Conservation (phyloP, 1,140 invertebrate species). For the Pachypeltis micranthus region DNA sequence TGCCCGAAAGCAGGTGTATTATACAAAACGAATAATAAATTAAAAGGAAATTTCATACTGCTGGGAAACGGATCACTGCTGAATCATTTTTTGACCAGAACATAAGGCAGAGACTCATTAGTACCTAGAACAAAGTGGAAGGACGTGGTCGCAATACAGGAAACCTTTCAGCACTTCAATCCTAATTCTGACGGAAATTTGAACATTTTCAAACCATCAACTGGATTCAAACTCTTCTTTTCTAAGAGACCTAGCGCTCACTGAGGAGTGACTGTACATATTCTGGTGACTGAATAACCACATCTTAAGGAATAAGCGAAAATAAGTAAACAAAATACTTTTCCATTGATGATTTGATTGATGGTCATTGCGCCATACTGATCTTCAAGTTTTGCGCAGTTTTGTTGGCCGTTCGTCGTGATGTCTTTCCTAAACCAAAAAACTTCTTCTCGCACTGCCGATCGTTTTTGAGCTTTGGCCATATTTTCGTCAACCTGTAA, state of each 20-base stretch:
- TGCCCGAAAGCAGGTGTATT: too few species aligned
- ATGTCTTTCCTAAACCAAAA: constrained; percentile 88
- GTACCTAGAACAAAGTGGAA: too few species aligned
- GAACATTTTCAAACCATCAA: too few species aligned
- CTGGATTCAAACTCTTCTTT: too few species aligned
- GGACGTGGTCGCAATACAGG: too few species aligned
- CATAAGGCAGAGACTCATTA: too few species aligned
- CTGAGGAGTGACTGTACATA: not conserved
- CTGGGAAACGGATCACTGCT: too few species aligned
- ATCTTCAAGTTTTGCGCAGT: constrained; percentile 35
- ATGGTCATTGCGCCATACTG: constrained; percentile 68
- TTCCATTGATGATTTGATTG: constrained; percentile 54
- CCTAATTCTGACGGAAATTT: too few species aligned
- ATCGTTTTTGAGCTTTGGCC: constrained; percentile 79
- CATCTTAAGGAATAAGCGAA: not conserved
- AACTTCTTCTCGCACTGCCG: constrained; percentile 68
- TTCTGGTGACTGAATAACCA: not conserved
- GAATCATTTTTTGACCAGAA: too few species aligned
- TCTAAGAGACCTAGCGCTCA: not conserved
- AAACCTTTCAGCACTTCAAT: too few species aligned
- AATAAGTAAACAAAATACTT: constrained; percentile 22
- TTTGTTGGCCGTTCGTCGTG: constrained; percentile 37
- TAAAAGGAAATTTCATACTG: too few species aligned
- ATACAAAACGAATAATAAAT: too few species aligned
- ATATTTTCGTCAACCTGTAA: constrained; percentile 92